Base-by-base conservation (phyloP, 2,797 vertebrate species). In the Hoplostethus mediterraneus region DNA sequence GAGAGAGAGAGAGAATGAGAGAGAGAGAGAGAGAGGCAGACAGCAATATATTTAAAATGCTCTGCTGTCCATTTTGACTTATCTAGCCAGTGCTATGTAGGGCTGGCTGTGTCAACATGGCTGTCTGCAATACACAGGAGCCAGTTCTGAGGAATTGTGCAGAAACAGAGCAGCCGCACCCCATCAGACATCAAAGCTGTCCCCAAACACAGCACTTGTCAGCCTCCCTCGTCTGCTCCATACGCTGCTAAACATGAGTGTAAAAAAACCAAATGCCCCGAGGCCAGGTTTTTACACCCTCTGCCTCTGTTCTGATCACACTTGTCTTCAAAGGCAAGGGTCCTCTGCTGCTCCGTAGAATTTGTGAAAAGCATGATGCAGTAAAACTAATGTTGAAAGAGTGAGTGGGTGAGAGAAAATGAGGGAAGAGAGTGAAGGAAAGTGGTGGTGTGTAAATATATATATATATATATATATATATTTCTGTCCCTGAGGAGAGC, bases 351-450 rank as follows among this genome's bases (percentile, higher is more conserved):
- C 88, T 84, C 71, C 12, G 52, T 79, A 73, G 83, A 94, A 94
- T 90, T 86, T 92, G 89, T 86, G 82, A 92, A 91, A 90, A 93
- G 87, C 90, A 86, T 90, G 91, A 94, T 92, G 88, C 72, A 80
- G 91, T 93, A 89, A 93, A 94, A 93, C 86, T 89, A 92, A 91
- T 91, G 87, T 91, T 90, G 88, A 92, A 89, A 87, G 93, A 89
- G 83, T 85, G 80, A 79, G 87, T 54, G 77, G 86, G 86, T 70
- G 82, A 63, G 36, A 75, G 82, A 89, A 90, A 91, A 89, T 86
- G 82, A 87, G 71, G 79, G 57, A 60, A 68, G 61, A 45, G 52
- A 77, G 71, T 10, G 57, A 68, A 80, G 73, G 79, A 77, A 73
- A 75, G 80, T 56, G 36, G 75, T 79, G 56, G 63, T 66, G 71